These are phyloP conservation scores for Elymnias hypermnestra DNA, from an alignment of 1,140 invertebrate genomes.

Conservation along the genomic window DNA sequence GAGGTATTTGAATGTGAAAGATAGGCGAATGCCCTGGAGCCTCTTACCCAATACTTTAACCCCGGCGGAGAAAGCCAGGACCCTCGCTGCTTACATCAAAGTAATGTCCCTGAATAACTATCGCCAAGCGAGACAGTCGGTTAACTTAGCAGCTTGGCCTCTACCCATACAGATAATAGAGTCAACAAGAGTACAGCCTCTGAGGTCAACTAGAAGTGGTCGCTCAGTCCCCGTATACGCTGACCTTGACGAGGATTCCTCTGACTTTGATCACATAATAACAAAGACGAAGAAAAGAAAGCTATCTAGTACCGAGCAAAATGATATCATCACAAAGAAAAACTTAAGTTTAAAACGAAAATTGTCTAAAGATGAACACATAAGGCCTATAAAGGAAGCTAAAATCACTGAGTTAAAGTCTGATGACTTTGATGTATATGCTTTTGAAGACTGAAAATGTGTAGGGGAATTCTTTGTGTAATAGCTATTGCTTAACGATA, in stretches of 20 bases:
- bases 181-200: slow-evolving; percentile 49
- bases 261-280: slow-evolving; percentile 59
- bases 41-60: slow-evolving; percentile 53
- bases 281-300: slow-evolving; percentile 62
- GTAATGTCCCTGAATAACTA: slow-evolving; percentile 62
- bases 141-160: slow-evolving; percentile 51
- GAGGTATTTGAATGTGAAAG: slow-evolving; percentile 56
- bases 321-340: slow-evolving; percentile 50
- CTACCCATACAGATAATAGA: slow-evolving; percentile 59
- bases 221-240: slow-evolving; percentile 58
- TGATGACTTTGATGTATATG: slow-evolving; percentile 12
- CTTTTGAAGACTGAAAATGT: slow-evolving; percentile 2
- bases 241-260: slow-evolving; percentile 65
- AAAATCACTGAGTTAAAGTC: slow-evolving; percentile 39
- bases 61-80: slow-evolving; percentile 53
- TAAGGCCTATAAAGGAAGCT: slow-evolving; percentile 46
- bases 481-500: too few species aligned
- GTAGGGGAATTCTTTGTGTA: background rate
- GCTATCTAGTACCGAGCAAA: slow-evolving; percentile 45
- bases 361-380: slow-evolving; percentile 48
- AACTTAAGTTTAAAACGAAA: slow-evolving; percentile 56
- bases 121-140: slow-evolving; percentile 49
- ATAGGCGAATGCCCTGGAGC: slow-evolving; percentile 70
- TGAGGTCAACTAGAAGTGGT: slow-evolving; percentile 63
- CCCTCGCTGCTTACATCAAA: slow-evolving; percentile 62